Evolutionary conservation across 2,113 vertebrate genomes (phyloP).

Genomic region (Manacus vitellinus): DNA sequence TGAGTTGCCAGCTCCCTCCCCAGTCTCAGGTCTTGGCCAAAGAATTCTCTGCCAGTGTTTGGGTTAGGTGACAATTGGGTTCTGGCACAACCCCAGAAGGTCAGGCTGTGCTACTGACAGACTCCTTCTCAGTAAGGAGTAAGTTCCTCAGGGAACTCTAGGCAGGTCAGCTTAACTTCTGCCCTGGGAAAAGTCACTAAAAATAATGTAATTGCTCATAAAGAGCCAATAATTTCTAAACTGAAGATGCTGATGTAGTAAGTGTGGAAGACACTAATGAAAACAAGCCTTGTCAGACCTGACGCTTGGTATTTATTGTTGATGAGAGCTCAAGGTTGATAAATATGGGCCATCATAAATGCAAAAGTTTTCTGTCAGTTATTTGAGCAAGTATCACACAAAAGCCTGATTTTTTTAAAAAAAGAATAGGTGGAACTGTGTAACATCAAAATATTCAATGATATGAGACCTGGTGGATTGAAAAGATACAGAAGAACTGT

Average conservation of each 20-base stretch:
- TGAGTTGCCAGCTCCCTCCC: neutral
- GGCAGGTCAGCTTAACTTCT: neutral
- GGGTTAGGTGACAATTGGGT: neutral
- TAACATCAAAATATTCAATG: neutral
- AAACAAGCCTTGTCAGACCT: neutral
- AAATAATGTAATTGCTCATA: neutral
- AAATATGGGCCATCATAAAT: neutral
- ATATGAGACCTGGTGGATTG: neutral
- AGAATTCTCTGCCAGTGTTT: neutral
- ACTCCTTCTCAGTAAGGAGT: neutral
- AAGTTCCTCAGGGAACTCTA: neutral
- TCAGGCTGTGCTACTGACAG: neutral
- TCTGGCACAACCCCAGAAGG: neutral
- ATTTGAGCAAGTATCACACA: neutral
- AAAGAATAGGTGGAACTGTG: neutral
- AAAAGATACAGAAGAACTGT: neutral
- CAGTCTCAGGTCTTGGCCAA: neutral
- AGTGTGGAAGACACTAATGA: neutral
- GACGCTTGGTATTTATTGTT: neutral
- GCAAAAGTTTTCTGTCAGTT: neutral
- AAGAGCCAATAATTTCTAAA: neutral
- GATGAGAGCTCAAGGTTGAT: neutral
- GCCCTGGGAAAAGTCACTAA: neutral
- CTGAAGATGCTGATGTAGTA: neutral
- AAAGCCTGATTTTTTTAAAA: neutral